Conservation (phyloP, 2,888 invertebrate genomes). For the Isoperla grammatica region DNA sequence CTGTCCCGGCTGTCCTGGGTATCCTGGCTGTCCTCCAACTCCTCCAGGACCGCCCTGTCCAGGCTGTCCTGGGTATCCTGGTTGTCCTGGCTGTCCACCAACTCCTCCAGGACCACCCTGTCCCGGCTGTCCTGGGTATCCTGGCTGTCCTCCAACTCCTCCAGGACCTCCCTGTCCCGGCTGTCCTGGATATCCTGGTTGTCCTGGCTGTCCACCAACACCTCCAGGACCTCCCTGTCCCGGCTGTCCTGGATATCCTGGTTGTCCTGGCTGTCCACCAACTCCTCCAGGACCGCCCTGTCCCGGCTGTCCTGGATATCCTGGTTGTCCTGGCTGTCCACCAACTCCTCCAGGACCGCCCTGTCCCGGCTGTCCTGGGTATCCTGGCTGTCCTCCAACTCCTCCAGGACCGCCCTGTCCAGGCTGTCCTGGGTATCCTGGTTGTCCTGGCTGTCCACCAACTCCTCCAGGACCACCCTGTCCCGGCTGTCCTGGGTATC, state of each 20-base stretch:
- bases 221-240: slow-evolving; percentile 19
- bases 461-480: slow-evolving; percentile 23
- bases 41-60: slow-evolving; percentile 27
- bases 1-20: slow-evolving; percentile 38
- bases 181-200: too few species aligned
- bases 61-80: slow-evolving; percentile 25
- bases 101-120: slow-evolving; percentile 1
- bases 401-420: slow-evolving; percentile 37
- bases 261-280: too few species aligned
- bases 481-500: slow-evolving; percentile 38
- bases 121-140: slow-evolving; percentile 26
- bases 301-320: slow-evolving; percentile 30
- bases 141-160: slow-evolving; percentile 31
- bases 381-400: slow-evolving; percentile 19
- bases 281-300: too few species aligned
- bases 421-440: slow-evolving; percentile 15
- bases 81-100: slow-evolving; percentile 23
- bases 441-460: slow-evolving; percentile 31
- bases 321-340: too few species aligned
- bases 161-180: too few species aligned
- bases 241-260: slow-evolving; percentile 33
- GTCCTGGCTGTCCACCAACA: slow-evolving; percentile 19
- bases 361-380: slow-evolving; percentile 27
- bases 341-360: slow-evolving; percentile 12
- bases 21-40: slow-evolving; percentile 20